A percentile compares a stretch with the other conserved stretches of the same genome.
Evolutionary conservation across 2,888 invertebrate species (phyloP).

Genomic region (Pecten maximus): DNA sequence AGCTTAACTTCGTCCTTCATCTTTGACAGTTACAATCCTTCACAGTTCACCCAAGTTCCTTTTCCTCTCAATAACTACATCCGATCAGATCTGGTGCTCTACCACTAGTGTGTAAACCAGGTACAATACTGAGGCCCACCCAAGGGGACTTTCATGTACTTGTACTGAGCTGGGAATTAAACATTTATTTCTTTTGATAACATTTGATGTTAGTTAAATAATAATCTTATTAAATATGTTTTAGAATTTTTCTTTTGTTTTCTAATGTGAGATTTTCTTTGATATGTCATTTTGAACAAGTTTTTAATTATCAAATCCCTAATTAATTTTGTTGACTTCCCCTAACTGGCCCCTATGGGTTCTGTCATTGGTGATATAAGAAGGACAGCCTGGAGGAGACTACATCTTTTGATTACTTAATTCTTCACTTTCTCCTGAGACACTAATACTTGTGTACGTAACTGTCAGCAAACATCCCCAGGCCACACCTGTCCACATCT

Average conservation of each 20-base stretch:
- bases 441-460: background rate
- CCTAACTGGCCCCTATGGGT: background rate
- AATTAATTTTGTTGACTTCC: background rate
- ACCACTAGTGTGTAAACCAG: background rate
- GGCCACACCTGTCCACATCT: slow-evolving; percentile 20
- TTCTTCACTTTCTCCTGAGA: slow-evolving; percentile 20
- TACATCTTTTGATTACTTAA: background rate
- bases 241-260: background rate
- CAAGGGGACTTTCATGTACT: background rate
- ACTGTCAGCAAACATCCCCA: background rate
- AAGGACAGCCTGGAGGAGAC: slow-evolving; percentile 6
- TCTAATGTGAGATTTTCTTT: background rate
- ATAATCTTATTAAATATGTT: background rate
- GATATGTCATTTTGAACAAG: background rate
- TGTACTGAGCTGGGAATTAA: background rate
- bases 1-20: slow-evolving; percentile 13
- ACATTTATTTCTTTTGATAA: background rate
- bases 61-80: background rate
- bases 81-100: background rate
- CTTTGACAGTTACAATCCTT: background rate
- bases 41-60: background rate
- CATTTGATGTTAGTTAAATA: background rate
- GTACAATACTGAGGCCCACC: background rate
- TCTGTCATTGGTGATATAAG: slow-evolving; percentile 11
- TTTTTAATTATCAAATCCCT: background rate